Conservation (phyloP, 2,888 invertebrate species). For the Scaptomyza tumidula region DNA sequence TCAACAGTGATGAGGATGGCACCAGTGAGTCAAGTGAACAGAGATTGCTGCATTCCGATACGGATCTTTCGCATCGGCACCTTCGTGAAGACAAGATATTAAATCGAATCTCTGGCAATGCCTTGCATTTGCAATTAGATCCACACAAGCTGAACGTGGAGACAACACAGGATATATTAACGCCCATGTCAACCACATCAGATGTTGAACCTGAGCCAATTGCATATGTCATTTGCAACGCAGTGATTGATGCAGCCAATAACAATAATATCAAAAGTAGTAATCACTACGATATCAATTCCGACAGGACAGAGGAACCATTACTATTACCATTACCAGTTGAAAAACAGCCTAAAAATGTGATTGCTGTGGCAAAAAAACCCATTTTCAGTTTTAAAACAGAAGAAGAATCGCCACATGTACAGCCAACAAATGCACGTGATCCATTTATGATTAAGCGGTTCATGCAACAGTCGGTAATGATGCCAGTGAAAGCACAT, state of each 20-base stretch:
- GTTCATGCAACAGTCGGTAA: slow-evolving; percentile 88
- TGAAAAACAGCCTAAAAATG: background rate
- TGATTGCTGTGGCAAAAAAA: background rate
- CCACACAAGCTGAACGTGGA: slow-evolving; percentile 36
- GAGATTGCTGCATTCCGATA: slow-evolving; percentile 43
- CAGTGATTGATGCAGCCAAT: slow-evolving; percentile 33
- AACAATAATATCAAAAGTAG: slow-evolving; percentile 27
- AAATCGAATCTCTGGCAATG: slow-evolving; percentile 4
- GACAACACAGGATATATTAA: slow-evolving; percentile 19
- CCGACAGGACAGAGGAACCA: background rate
- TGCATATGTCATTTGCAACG: slow-evolving; percentile 6
- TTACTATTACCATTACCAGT: too few species aligned
- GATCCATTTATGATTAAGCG: slow-evolving; percentile 70
- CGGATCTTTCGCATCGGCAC: background rate
- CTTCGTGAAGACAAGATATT: slow-evolving; percentile 33
- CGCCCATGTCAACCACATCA: slow-evolving; percentile 68
- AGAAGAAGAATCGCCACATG: background rate
- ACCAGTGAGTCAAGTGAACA: slow-evolving; percentile 47
- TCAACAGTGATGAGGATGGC: slow-evolving; percentile 57
- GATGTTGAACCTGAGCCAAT: slow-evolving; percentile 48
- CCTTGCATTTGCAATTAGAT: slow-evolving; percentile 48
- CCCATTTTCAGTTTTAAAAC: slow-evolving; percentile 3
- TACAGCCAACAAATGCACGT: slow-evolving; percentile 1
- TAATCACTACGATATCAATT: background rate
- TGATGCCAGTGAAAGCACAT: slow-evolving; percentile 89